These are phyloP conservation scores for Centroberyx gerrardi DNA, from an alignment of 2,797 vertebrate species.

Conservation along the genomic window DNA sequence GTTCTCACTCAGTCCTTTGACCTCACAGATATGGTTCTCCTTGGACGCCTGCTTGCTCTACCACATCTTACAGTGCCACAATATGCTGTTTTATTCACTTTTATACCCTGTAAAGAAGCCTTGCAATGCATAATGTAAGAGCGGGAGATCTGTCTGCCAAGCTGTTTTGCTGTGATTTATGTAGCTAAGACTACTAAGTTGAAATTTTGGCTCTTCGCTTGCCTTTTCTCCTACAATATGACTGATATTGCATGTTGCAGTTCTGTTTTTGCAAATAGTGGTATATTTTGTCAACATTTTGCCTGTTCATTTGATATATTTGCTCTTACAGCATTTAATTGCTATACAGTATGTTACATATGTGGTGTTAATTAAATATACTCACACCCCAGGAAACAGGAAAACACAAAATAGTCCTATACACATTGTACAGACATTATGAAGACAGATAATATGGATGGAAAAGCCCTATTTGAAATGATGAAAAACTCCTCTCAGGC, in stretches of 20 bases:
- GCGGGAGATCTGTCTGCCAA: conserved; percentile 68
- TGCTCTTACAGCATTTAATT: not conserved
- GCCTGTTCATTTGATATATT: not conserved
- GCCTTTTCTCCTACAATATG: conserved; percentile 8
- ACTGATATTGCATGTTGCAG: not conserved
- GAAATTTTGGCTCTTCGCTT: conserved; percentile 26
- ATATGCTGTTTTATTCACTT: conserved; percentile 75
- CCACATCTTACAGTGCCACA: conserved; percentile 75
- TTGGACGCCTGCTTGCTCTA: conserved; percentile 77
- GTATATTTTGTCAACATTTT: not conserved
- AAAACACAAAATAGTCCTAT: not conserved
- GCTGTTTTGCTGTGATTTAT: conserved; percentile 70
- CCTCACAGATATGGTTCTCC: conserved; percentile 75
- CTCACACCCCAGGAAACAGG: not conserved
- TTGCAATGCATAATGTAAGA: conserved; percentile 77
- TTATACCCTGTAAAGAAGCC: conserved; percentile 66
- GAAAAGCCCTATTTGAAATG: conserved; percentile 35
- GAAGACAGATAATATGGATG: conserved; percentile 11
- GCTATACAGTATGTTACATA: not conserved
- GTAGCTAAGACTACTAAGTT: conserved; percentile 37
- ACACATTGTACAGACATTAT: not conserved
- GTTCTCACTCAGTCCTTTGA: conserved; percentile 68
- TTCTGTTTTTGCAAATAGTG: not conserved
- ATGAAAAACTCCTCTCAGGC: conserved; percentile 52
- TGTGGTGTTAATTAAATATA: conserved; percentile 1